Conservation (phyloP, 2,113 vertebrate species). For the Perccottus glenii region DNA sequence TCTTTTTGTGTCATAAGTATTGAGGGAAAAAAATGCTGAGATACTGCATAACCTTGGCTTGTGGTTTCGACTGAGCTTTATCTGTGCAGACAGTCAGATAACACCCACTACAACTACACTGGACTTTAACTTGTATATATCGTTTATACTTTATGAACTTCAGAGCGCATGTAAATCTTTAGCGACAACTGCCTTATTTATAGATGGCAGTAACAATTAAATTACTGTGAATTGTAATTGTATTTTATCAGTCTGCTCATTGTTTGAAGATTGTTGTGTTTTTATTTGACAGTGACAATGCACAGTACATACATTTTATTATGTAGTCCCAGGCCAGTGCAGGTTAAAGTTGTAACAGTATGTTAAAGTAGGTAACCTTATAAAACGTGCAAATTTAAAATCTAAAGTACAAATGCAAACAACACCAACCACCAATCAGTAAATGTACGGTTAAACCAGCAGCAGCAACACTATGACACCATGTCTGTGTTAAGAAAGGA, state of each 20-base stretch:
- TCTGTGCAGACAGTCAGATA: conserved; percentile 19
- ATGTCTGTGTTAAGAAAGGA: not conserved
- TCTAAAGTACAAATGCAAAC: too few relatives aligned
- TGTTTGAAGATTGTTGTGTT: too few relatives aligned
- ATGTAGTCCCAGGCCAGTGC: too few relatives aligned
- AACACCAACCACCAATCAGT: too few relatives aligned
- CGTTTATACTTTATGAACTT: not conserved
- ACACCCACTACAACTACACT: not conserved
- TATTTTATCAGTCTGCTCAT: too few relatives aligned
- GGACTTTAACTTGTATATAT: not conserved
- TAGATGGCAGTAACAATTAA: not conserved
- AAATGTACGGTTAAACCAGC: too few relatives aligned
- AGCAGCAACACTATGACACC: not conserved
- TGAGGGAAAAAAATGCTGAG: not conserved
- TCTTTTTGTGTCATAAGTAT: not conserved
- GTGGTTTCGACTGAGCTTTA: conserved; percentile 14
- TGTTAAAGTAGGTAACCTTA: too few relatives aligned
- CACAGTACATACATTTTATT: too few relatives aligned
- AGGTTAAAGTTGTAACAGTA: too few relatives aligned
- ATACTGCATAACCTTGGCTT: conserved; percentile 19
- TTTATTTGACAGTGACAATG: too few relatives aligned
- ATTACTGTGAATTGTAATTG: too few relatives aligned
- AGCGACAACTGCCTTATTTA: not conserved
- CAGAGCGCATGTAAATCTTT: not conserved
- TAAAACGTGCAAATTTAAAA: too few relatives aligned